A percentile compares a stretch with the other conserved stretches of the same genome.
Conservation (phyloP, 2,113 vertebrate species). For the Arvicanthis niloticus region DNA sequence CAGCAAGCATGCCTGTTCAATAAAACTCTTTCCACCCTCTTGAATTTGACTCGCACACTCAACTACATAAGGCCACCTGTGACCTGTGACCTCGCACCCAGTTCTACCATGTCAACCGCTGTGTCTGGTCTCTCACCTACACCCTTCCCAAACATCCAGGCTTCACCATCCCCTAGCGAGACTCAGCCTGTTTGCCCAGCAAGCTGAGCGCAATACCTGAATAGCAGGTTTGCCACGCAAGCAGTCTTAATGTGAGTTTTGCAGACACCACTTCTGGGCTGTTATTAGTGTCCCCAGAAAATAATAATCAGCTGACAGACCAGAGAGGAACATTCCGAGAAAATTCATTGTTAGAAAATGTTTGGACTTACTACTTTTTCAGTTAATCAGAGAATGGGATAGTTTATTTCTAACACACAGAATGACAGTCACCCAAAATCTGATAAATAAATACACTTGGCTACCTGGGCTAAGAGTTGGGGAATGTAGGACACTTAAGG, state of each 20-base stretch:
- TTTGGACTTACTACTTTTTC: neutral
- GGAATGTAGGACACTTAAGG: fast-evolving
- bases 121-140: neutral
- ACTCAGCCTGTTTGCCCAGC: slow-evolving; percentile 67
- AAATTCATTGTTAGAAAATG: slow-evolving; percentile 30
- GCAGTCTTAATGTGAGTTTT: slow-evolving; percentile 63
- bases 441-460: neutral
- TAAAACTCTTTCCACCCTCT: neutral
- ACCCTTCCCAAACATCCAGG: neutral
- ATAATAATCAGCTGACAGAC: slow-evolving; percentile 66
- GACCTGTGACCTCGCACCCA: neutral
- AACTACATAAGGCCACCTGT: neutral
- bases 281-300: slow-evolving; percentile 74
- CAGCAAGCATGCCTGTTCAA: neutral
- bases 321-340: slow-evolving; percentile 55
- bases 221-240: slow-evolving; percentile 65
- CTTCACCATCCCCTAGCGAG: neutral
- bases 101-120: neutral
- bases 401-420: neutral
- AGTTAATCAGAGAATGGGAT: neutral
- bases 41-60: slow-evolving; percentile 27
- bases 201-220: slow-evolving; percentile 51
- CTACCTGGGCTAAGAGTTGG: neutral
- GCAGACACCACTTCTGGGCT: neutral
- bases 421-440: neutral